Base-by-base conservation (phyloP, 1,140 invertebrate species). In the Trialeurodes vaporariorum region DNA sequence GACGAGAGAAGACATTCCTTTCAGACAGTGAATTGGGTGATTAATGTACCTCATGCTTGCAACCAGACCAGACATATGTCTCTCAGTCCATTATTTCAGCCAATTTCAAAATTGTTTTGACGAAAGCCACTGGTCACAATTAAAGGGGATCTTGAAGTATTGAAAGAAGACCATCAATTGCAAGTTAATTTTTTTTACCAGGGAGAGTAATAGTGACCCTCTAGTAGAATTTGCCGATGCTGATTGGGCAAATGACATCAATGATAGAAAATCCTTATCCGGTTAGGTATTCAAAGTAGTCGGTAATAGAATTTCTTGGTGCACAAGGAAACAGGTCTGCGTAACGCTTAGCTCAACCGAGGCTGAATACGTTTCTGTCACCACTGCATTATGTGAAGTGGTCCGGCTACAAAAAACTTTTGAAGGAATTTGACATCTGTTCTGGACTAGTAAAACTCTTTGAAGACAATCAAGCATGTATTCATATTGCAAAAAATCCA, bases 21-120 rank as follows among this genome's bases (percentile, higher is more conserved):
- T 78, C 66, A 70, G 76, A 70, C 69, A 79, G 74, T 73, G 70
- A 23, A n/a, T n/a, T n/a, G n/a, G n/a, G n/a, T n/a, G 75, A 23
- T 60, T n/a, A n/a, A n/a, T n/a, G n/a, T n/a, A n/a, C n/a, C n/a
- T n/a, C n/a, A n/a, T n/a, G n/a, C n/a, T n/a, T n/a, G n/a, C n/a
- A n/a, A n/a, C n/a, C n/a, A n/a, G n/a, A n/a, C n/a, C n/a, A n/a
- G n/a, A n/a, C n/a, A n/a, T n/a, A n/a, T n/a, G n/a, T n/a, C n/a
- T n/a, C n/a, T n/a, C n/a, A n/a, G n/a, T n/a, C n/a, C n/a, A n/a
- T n/a, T n/a, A n/a, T n/a, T n/a, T n/a, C n/a, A n/a, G n/a, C n/a
- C n/a, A n/a, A n/a, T 67, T 66, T n/a, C n/a, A n/a, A n/a, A n/a
- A n/a, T n/a, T n/a, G n/a, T n/a, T n/a, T n/a, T n/a, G n/a, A n/a